These are phyloP conservation scores for Nesidiocoris tenuis DNA, from an alignment of 2,888 invertebrate species.

Conservation along the genomic window DNA sequence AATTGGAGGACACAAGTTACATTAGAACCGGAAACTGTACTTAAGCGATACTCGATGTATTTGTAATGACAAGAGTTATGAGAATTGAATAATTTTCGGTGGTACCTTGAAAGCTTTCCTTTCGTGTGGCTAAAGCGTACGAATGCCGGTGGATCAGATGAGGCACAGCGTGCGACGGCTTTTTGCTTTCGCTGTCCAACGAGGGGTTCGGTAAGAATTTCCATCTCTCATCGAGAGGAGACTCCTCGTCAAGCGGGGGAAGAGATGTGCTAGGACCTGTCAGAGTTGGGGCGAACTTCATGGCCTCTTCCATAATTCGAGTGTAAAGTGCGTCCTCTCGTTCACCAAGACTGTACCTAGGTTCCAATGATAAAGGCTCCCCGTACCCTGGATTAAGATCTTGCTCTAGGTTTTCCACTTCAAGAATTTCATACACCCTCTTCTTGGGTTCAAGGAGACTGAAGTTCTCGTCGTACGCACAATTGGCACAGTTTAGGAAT, in stretches of 20 bases:
- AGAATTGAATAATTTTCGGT: neutral
- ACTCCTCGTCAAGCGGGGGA: constrained; percentile 48
- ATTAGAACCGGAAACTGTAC: neutral
- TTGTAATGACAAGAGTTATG: too few relatives aligned
- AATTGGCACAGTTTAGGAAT: constrained; percentile 35
- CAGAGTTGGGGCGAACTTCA: constrained; percentile 51
- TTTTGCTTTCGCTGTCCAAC: neutral
- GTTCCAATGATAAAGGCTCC: constrained; percentile 35
- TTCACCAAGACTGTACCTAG: constrained; percentile 43
- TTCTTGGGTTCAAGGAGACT: constrained; percentile 16
- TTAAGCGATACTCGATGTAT: neutral
- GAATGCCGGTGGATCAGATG: constrained; percentile 48
- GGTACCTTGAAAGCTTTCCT: constrained; percentile 49
- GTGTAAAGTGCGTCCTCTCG: constrained; percentile 49
- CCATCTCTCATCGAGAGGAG: constrained; percentile 29
- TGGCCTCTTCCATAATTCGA: constrained; percentile 51
- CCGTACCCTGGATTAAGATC: constrained; percentile 17
- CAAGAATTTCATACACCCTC: constrained; percentile 43
- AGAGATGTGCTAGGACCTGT: constrained; percentile 48
- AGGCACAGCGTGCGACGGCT: constrained; percentile 1
- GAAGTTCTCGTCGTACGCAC: constrained; percentile 31
- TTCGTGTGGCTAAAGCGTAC: constrained; percentile 48
- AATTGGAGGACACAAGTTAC: neutral
- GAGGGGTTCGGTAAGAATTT: constrained; percentile 7
- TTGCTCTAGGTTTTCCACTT: constrained; percentile 44